These are phyloP conservation scores for Podabrus alpinus DNA, from an alignment of 2,888 invertebrate genomes.

Conservation along the genomic window DNA sequence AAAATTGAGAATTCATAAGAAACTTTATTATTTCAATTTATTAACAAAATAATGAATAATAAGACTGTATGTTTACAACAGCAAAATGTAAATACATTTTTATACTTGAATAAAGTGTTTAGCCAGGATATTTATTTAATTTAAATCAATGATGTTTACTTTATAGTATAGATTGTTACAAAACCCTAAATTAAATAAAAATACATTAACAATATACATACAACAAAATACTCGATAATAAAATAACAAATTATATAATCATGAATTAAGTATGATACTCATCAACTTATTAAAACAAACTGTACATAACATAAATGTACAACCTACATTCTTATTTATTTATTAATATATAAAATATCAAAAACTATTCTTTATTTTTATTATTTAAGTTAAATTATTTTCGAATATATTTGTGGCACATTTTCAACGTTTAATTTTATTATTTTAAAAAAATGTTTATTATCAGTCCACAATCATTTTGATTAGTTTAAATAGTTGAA, in stretches of 20 bases:
- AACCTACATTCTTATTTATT: neutral
- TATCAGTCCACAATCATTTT: neutral
- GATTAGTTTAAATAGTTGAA: neutral
- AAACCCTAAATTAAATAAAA: neutral
- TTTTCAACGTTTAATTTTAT: neutral
- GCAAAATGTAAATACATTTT: neutral
- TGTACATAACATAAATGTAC: neutral
- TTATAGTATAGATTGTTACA: neutral
- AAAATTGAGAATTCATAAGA: neutral
- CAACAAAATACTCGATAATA: neutral
- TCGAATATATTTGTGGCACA: constrained; percentile 2
- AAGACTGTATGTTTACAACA: neutral
- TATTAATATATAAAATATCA: constrained; percentile 1
- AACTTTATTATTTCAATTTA: neutral
- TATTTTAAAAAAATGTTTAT: neutral
- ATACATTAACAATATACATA: neutral
- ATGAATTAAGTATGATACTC: neutral
- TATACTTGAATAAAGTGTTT: neutral
- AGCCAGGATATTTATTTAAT: neutral
- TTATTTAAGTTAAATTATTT: neutral
- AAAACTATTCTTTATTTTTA: neutral
- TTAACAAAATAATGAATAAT: neutral
- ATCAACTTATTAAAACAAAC: neutral
- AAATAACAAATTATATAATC: neutral
- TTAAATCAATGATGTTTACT: neutral